Base-by-base conservation (phyloP, 2,797 vertebrate species). In the Notolepis coatsorum region DNA sequence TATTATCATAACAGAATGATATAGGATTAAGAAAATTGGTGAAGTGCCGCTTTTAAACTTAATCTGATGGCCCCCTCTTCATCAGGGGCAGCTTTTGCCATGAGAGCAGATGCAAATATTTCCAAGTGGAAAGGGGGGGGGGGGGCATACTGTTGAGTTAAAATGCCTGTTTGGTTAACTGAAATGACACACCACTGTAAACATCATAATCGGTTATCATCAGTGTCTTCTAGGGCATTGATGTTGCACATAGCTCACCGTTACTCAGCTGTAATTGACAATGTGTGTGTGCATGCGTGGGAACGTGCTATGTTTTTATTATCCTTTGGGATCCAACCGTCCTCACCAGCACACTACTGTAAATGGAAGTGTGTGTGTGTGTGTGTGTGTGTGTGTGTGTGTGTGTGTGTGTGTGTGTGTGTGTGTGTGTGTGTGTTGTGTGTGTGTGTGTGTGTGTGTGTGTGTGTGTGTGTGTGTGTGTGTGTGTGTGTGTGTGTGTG, bases 201-300 rank as follows among this genome's bases (percentile, higher is more conserved):
- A 72, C 48, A 74, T 77, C 64, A 77, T 62, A 60, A 78, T 77
- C 65, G 48, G 60, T 84, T 68, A 79, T 54, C 58, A n/a, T 55
- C 24, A 60, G 5, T 12, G 60, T 71, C 61, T 33, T 71, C 61
- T 33, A 28, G 20, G 51, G 55, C 49, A 24, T 33, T 18, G 60
- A 69, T 45, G 59, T 60, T n/a, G 27, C 35, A 55, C 38, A 27
- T 25, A n/a, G 64, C 61, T 71, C 55, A 28, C 46, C 56, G 37
- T 68, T 30, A 76, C 48, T 41, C 52, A 20, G 37, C 25, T 15
- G 9, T 9, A 20, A 5, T 41, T 2, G 3, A 23, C 4, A 3
- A 3, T 15, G 31, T 20, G 15, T 41, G 13, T 28, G 5, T 15
- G 20, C 4, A 13, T 41, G 33, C 4, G 15, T 41, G 33, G 51